Evolutionary conservation across 1,140 invertebrate species (phyloP), one percentile per base, ranked within the genome.

Genomic region (Bombus huntii): DNA sequence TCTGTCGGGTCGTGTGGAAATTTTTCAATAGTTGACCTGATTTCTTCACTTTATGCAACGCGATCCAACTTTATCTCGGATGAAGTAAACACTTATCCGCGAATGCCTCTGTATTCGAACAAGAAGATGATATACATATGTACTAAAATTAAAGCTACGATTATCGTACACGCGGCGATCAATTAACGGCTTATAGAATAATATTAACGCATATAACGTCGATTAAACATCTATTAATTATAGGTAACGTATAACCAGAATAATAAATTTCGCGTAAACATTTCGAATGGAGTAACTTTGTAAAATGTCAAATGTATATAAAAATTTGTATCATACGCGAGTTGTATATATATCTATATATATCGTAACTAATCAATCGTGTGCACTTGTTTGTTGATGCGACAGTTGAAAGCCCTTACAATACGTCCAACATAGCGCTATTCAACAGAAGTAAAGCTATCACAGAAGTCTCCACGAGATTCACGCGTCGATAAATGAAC

Each of bases 401-500:
- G 68, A 13, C 18, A n/a, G 34, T 31, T 1, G 37, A 47, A 18
- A 71, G 39, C 37, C 4, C 4, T 66, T n/a, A 53, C 39, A 42
- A n/a, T n/a, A 31, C 62, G 34, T 22, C 0, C 10, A 62, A 66
- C 75, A 70, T 89, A 39, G 34, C 82, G 70, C 59, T 57, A 9
- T 37, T 57, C 8, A 22, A 82, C 13, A 22, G 5, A 37, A 66
- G n/a, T 68, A 66, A 80, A 81, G 78, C 85, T 89, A 89, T 89
- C 88, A 84, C 81, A 89, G 88, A 42, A 80, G 44, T 73, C 44
- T 28, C 65, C 79, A 72, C 78, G 65, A 53, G 47, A 81, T 57
- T 44, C 37, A 37, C 66, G 31, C 18, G 65, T n/a, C 25, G 65
- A 74, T 66, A 13, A 34, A 28, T n/a, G 47, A n/a, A 34, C 6